Percentiles rank a stretch among this genome's conserved stretches.
These are phyloP conservation scores for Clistopyga incitator DNA, from an alignment of 2,888 invertebrate species.

Conservation along the genomic window DNA sequence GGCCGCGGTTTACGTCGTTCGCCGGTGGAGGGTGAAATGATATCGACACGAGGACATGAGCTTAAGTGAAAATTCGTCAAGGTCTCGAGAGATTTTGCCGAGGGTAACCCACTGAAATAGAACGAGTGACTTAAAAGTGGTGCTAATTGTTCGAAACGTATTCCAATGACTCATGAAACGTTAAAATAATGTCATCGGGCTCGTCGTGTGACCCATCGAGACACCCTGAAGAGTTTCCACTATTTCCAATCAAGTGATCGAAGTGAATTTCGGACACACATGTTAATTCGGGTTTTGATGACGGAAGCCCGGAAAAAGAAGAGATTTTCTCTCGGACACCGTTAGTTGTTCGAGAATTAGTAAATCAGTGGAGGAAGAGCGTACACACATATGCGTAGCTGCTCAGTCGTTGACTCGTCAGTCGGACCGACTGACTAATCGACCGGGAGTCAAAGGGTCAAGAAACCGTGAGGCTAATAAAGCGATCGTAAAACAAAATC, in stretches of 20 bases:
- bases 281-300: slow-evolving; percentile 26
- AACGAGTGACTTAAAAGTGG: slow-evolving; percentile 42
- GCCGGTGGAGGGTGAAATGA: slow-evolving; percentile 13
- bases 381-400: background rate
- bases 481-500: slow-evolving; percentile 60
- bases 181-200: slow-evolving; percentile 34
- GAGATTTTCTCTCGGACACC: slow-evolving; percentile 2
- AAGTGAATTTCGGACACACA: slow-evolving; percentile 35
- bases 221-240: slow-evolving; percentile 1
- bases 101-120: background rate
- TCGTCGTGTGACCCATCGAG: slow-evolving; percentile 21
- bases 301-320: slow-evolving; percentile 11
- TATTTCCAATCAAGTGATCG: slow-evolving; percentile 22
- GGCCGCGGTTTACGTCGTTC: slow-evolving; percentile 18
- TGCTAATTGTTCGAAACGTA: slow-evolving; percentile 6
- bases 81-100: background rate
- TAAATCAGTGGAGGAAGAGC: slow-evolving; percentile 35
- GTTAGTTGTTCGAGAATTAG: slow-evolving; percentile 25
- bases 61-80: background rate
- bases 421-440: slow-evolving; percentile 45
- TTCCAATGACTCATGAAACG: slow-evolving; percentile 9
- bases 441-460: slow-evolving; percentile 51
- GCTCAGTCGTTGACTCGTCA: slow-evolving; percentile 40
- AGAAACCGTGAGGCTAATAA: slow-evolving; percentile 57
- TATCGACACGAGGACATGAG: slow-evolving; percentile 1